These are phyloP conservation scores for Nymphalis urticae DNA, from an alignment of 2,888 invertebrate genomes.

Conservation along the genomic window DNA sequence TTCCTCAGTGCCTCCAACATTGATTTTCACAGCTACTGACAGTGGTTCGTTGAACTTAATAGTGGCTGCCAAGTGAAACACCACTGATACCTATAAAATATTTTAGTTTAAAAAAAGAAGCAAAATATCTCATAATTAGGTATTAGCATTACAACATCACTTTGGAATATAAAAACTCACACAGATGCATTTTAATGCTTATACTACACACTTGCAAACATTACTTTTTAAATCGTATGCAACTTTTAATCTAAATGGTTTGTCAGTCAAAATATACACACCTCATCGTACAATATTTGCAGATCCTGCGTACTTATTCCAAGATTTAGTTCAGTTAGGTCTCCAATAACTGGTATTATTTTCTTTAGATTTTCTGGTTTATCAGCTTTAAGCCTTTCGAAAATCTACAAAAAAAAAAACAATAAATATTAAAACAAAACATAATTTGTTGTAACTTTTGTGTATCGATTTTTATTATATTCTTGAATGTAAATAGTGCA, in stretches of 20 bases:
- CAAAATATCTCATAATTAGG: background rate
- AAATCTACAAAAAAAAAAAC: slow-evolving; percentile 78
- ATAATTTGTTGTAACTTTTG: too few relatives aligned
- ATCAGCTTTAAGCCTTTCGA: slow-evolving; percentile 84
- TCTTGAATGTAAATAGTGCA: too few relatives aligned
- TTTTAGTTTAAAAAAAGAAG: background rate
- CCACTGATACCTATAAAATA: slow-evolving; percentile 42
- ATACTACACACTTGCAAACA: background rate
- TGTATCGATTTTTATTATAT: too few relatives aligned
- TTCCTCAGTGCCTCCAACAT: slow-evolving; percentile 46
- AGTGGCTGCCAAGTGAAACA: slow-evolving; percentile 46
- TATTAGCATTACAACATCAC: too few relatives aligned
- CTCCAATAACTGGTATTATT: slow-evolving; percentile 87
- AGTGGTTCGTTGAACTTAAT: slow-evolving; percentile 46
- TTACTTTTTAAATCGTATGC: background rate
- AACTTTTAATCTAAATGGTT: background rate
- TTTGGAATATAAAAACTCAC: background rate
- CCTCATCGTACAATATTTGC: slow-evolving; percentile 45
- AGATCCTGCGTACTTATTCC: slow-evolving; percentile 85
- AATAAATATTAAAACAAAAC: too few relatives aligned
- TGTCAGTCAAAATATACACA: slow-evolving; percentile 27
- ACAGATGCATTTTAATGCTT: background rate
- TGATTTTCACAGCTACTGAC: slow-evolving; percentile 40
- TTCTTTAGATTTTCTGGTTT: slow-evolving; percentile 84
- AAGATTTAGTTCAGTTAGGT: slow-evolving; percentile 87